These are phyloP conservation scores for Drosophila picticornis DNA, from an alignment of 2,888 invertebrate genomes.

Conservation along the genomic window DNA sequence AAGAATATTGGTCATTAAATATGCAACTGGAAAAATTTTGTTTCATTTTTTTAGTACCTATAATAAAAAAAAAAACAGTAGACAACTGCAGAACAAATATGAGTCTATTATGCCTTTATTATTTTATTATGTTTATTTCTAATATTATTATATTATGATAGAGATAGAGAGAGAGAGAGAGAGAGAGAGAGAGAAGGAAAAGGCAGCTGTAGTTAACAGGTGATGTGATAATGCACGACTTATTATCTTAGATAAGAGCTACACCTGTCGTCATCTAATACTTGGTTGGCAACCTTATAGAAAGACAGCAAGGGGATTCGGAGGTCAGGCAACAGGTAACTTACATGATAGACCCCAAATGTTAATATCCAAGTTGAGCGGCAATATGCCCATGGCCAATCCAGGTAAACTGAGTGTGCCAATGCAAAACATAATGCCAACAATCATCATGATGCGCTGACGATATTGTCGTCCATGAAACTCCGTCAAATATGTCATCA, in stretches of 20 bases:
- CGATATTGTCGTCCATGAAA: conserved; percentile 89
- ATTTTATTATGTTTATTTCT: not conserved
- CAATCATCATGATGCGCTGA: conserved; percentile 88
- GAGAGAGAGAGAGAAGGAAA: not conserved
- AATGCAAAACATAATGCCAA: conserved; percentile 89
- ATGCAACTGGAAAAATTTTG: not conserved
- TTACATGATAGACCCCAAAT: conserved; percentile 83
- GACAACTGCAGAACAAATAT: not conserved
- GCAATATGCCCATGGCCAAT: conserved; percentile 90
- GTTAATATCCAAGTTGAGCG: conserved; percentile 86
- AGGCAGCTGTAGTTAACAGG: not conserved
- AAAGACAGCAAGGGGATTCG: not conserved
- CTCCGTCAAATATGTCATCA: conserved; percentile 90
- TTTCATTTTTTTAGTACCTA: not conserved
- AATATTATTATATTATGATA: not conserved
- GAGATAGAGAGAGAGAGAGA: not conserved
- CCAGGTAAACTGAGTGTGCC: conserved; percentile 89
- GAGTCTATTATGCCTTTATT: not conserved
- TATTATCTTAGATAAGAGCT: not conserved
- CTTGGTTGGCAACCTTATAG: not conserved
- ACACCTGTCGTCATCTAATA: not conserved
- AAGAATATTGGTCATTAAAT: too few relatives aligned
- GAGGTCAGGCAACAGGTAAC: conserved; percentile 30
- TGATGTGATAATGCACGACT: not conserved
- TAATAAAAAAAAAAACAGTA: not conserved